Percentiles rank a stretch among this genome's conserved stretches.
Evolutionary conservation across 2,113 vertebrate species (phyloP).

Genomic region (Typhlomys cinereus): DNA sequence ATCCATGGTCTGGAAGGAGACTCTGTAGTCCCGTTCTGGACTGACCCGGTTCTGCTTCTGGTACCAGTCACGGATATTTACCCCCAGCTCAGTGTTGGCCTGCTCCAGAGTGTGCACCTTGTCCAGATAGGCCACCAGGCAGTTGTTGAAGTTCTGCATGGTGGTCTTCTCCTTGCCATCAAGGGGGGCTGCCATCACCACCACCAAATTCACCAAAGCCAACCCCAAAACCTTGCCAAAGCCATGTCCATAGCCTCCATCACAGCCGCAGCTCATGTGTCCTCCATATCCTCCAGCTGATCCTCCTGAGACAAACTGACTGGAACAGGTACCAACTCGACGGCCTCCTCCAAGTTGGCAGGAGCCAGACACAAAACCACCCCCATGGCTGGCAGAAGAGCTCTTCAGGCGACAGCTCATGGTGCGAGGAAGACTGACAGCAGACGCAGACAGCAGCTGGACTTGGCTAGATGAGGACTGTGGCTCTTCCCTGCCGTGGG

Average conservation of each 20-base stretch:
- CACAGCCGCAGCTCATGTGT: slow-evolving; percentile 61
- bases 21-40: slow-evolving; percentile 82
- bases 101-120: slow-evolving; percentile 86
- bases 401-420: slow-evolving; percentile 81
- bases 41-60: slow-evolving; percentile 83
- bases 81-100: slow-evolving; percentile 86
- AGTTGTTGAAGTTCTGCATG: slow-evolving; percentile 94
- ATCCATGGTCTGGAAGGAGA: slow-evolving; percentile 82
- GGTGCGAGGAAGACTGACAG: slow-evolving; percentile 34
- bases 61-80: slow-evolving; percentile 88
- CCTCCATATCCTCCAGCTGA: slow-evolving; percentile 72
- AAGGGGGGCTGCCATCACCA: slow-evolving; percentile 80
- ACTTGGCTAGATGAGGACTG: slow-evolving; percentile 38
- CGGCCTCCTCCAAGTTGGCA: slow-evolving; percentile 76
- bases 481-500: slow-evolving; percentile 47
- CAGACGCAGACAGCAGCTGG: not conserved
- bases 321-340: slow-evolving; percentile 42
- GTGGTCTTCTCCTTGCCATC: slow-evolving; percentile 90
- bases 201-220: slow-evolving; percentile 59
- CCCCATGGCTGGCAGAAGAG: slow-evolving; percentile 80
- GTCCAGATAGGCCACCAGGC: slow-evolving; percentile 92
- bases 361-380: slow-evolving; percentile 75
- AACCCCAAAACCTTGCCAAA: slow-evolving; percentile 59
- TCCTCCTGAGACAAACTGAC: slow-evolving; percentile 68
- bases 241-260: slow-evolving; percentile 59